Evolutionary conservation across 2,797 vertebrate genomes (phyloP).

Genomic region (Anniella stebbinsi): DNA sequence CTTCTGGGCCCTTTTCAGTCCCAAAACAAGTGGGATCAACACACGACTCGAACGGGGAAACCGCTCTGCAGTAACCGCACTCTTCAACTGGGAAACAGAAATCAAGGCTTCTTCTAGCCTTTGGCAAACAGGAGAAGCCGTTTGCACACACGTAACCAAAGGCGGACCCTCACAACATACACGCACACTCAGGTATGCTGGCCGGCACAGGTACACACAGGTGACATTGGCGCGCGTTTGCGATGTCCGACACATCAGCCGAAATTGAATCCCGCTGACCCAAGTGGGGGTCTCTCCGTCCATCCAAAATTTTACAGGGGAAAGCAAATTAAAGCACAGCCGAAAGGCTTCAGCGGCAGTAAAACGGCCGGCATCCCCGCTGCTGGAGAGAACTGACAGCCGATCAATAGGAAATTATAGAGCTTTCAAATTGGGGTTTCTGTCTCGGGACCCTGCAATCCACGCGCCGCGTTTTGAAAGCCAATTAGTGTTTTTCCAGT

Average conservation of each 20-base stretch:
- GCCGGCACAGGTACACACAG: too few species aligned
- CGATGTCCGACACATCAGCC: background rate
- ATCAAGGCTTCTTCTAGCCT: background rate
- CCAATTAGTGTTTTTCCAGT: background rate
- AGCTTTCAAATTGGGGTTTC: conserved; percentile 8
- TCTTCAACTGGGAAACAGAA: background rate
- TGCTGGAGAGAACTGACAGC: conserved; percentile 6
- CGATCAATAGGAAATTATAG: conserved; percentile 42
- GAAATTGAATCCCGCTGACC: background rate
- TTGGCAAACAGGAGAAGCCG: background rate
- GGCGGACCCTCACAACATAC: fast-evolving
- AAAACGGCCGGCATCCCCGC: background rate
- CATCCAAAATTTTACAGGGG: background rate
- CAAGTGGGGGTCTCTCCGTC: background rate
- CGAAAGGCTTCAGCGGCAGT: conserved; percentile 18
- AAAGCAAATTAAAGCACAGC: background rate
- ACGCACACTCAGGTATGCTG: fast-evolving
- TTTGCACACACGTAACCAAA: fast-evolving
- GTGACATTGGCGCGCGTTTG: too few species aligned
- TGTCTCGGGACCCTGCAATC: conserved; percentile 9
- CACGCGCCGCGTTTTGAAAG: conserved; percentile 1
- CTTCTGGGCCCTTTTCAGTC: too few species aligned
- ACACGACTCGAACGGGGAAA: too few species aligned
- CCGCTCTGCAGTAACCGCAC: too few species aligned
- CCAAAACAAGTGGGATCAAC: too few species aligned